phyloP scores from a whole-genome alignment of 2,888 invertebrate genomes.

The Cataglyphis livida region DNA sequence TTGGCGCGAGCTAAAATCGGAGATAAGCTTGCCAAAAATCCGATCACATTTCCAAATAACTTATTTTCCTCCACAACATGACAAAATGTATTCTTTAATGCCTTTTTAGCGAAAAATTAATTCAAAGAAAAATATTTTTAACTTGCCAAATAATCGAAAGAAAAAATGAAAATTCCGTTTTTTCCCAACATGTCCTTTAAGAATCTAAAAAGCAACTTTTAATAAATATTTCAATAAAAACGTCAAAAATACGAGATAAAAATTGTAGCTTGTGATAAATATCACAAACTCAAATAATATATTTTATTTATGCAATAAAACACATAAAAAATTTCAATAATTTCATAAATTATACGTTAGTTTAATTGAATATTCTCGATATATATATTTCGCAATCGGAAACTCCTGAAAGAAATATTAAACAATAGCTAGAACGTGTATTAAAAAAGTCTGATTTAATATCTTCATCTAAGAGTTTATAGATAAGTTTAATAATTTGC shows the following conservation, averaged over 20 bases:
- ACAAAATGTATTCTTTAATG: neutral
- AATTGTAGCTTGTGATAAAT: neutral
- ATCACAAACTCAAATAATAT: neutral
- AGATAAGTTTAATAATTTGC: slow-evolving; percentile 6
- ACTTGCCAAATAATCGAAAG: neutral
- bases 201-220: slow-evolving; percentile 11
- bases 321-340: slow-evolving; percentile 16
- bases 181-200: neutral
- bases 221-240: neutral
- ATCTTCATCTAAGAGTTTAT: slow-evolving; percentile 18
- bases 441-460: slow-evolving; percentile 29
- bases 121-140: neutral
- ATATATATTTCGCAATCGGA: neutral
- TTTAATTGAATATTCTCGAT: slow-evolving; percentile 36
- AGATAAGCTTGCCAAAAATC: neutral
- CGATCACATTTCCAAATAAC: neutral
- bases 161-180: neutral
- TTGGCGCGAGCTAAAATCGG: neutral
- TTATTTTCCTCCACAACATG: neutral
- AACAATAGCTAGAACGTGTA: neutral
- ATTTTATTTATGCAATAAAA: neutral
- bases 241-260: neutral
- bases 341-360: neutral
- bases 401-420: slow-evolving; percentile 12
- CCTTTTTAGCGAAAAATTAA: slow-evolving; percentile 5